Percentiles rank a stretch among this genome's conserved stretches.
Conservation (phyloP, 2,888 invertebrate genomes). For the Folsomia candida region DNA sequence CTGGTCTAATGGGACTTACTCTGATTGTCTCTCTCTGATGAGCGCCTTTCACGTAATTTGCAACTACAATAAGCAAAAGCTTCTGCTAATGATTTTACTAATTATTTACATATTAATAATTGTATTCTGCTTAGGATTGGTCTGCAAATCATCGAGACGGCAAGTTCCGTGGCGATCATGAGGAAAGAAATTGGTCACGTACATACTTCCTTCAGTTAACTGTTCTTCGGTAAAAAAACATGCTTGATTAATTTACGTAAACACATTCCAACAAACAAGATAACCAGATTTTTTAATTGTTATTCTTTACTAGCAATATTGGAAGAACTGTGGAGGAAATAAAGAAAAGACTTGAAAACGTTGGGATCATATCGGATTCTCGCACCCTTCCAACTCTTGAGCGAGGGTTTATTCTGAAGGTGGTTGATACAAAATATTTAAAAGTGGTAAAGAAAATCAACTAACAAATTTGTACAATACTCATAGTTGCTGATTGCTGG, state of each 20-base stretch:
- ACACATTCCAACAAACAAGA: no score
- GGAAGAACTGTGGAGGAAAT: conserved; percentile 71
- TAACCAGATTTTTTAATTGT: no score
- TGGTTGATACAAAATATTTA: conserved; percentile 51
- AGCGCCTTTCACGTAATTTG: conserved; percentile 78
- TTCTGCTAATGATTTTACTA: no score
- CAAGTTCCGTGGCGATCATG: conserved; percentile 58
- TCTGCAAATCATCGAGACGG: conserved; percentile 62
- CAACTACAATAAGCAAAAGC: no score
- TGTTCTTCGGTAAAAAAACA: conserved; percentile 63
- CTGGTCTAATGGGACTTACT: conserved; percentile 79
- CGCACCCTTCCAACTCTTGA: conserved; percentile 54
- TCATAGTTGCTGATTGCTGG: conserved; percentile 73
- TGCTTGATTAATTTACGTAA: conserved; percentile 37
- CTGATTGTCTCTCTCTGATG: conserved; percentile 78
- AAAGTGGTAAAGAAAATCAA: no score
- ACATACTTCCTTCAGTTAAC: conserved; percentile 68
- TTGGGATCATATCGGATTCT: conserved; percentile 60
- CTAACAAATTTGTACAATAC: neutral
- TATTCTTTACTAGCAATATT: conserved; percentile 63
- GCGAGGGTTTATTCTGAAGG: conserved; percentile 66
- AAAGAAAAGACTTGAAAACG: conserved; percentile 60
- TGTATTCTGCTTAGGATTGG: conserved; percentile 68
- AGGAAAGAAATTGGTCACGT: conserved; percentile 66
- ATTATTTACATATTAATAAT: no score